Evolutionary conservation across 2,888 invertebrate genomes (phyloP).

Genomic region (Caenorhabditis uteleia): DNA sequence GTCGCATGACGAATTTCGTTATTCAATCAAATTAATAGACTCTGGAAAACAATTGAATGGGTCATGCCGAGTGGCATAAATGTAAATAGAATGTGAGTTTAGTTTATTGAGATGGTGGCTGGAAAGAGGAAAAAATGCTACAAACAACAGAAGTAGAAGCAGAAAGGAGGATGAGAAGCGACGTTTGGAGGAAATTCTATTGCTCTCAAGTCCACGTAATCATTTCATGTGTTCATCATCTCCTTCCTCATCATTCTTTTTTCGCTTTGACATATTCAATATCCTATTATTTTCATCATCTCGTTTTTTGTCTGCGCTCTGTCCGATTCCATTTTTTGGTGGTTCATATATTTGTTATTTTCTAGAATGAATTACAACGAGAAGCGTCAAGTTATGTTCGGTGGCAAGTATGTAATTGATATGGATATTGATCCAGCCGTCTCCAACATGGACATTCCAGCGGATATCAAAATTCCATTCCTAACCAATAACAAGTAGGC

Average conservation of each 20-base stretch:
- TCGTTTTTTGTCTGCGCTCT: constrained; percentile 2
- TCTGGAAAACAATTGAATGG: too few species aligned
- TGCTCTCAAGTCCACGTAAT: constrained; percentile 12
- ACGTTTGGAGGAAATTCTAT: background rate
- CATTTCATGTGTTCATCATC: constrained; percentile 27
- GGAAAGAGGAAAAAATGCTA: too few species aligned
- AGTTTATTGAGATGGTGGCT: too few species aligned
- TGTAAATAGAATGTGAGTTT: too few species aligned
- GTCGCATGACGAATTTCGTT: too few species aligned
- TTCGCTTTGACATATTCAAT: constrained; percentile 3
- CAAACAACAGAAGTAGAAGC: too few species aligned
- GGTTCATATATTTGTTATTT: background rate
- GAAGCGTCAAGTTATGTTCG: constrained; percentile 28
- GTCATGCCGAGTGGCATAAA: too few species aligned
- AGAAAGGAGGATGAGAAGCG: too few species aligned
- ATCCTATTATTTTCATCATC: constrained; percentile 6
- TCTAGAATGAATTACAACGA: constrained; percentile 13
- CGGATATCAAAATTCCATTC: constrained; percentile 21
- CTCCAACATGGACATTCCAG: constrained; percentile 28
- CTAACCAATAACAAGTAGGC: constrained; percentile 7
- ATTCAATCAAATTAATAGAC: too few species aligned
- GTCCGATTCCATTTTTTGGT: constrained; percentile 1
- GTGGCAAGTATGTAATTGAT: constrained; percentile 24
- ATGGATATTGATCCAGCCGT: constrained; percentile 35
- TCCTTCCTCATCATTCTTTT: constrained; percentile 4